Evolutionary conservation across 1,140 invertebrate species (phyloP), one percentile per base, ranked within the genome.

Genomic region (Drosophila persimilis): DNA sequence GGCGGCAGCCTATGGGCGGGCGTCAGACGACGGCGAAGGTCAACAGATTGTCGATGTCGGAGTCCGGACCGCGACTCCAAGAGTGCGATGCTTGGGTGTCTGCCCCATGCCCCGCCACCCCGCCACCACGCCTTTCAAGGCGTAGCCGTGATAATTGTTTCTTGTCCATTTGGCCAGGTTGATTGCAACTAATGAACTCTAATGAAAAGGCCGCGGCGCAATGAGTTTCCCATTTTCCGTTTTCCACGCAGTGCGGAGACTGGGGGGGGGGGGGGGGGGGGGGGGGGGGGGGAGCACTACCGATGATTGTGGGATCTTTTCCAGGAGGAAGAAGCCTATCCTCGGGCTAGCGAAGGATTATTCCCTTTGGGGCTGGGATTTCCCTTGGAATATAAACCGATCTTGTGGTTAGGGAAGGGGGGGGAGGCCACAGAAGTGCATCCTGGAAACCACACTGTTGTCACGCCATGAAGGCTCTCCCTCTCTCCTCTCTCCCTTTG

Each of bases 101-200:
- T 67, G 24, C 24, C 64, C 60, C 31, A 35, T 66, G 64, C 47
- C 61, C 24, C 44, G 56, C 56, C 13, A 48, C 51, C 46, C 24
- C 24, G 55, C 74, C 73, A 7, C 69, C 59, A 59, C 56, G 24
- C 29, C 4, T 39, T 39, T 39, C 35, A 13, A 63, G 80, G 80
- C 83, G 83, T 85, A 71, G 53, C 77, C 75, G 83, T 81, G 78
- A 86, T 86, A 86, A 86, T 86, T 86, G 81, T 86, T 86, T 88
- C 83, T 86, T 88, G 81, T 86, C 74, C 78, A 86, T 86, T 86
- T 88, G 64, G 70, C 58, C 70, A 75, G 55, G 76, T 88, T 86
- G 81, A 86, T 86, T 88, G 83, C 81, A 86, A 78, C 83, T 86
- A 86, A 86, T 86, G 78, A 86, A 75, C 73, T 75, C 74, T 85